Percentiles rank a stretch among this genome's conserved stretches.
Evolutionary conservation across 1,140 invertebrate genomes (phyloP).

Genomic region (Anadara kagoshimensis): DNA sequence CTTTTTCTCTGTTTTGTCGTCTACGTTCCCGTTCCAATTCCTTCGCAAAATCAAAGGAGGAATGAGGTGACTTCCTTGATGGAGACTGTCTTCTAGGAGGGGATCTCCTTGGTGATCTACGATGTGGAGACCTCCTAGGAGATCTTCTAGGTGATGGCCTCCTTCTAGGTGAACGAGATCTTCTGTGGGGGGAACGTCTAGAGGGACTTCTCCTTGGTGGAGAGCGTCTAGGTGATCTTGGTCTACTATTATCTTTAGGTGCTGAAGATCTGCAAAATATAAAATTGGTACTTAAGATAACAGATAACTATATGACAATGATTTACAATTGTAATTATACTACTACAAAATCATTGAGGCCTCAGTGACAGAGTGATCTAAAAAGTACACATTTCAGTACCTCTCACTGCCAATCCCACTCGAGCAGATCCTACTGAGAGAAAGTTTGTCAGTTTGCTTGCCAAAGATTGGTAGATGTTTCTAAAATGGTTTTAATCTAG

Average conservation of each 20-base stretch:
- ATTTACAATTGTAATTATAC: not conserved
- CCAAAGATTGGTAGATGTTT: no score
- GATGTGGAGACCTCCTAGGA: constrained; percentile 21
- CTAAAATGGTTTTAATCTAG: not conserved
- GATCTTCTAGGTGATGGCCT: constrained; percentile 10
- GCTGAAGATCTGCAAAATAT: not conserved
- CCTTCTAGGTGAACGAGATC: constrained; percentile 30
- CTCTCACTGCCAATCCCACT: no score
- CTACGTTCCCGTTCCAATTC: constrained; percentile 64
- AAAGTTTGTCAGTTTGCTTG: no score
- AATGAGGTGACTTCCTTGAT: not conserved
- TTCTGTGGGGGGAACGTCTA: constrained; percentile 6
- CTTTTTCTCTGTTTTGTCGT: constrained; percentile 55
- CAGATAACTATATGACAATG: not conserved
- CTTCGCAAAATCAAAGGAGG: constrained; percentile 55
- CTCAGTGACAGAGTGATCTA: no score
- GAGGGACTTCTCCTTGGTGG: not conserved
- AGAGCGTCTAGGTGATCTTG: not conserved
- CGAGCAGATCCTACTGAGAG: no score
- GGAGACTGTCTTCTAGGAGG: constrained; percentile 25
- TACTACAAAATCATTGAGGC: no score
- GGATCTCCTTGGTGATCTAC: constrained; percentile 19
- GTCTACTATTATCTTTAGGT: not conserved
- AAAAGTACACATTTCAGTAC: no score
- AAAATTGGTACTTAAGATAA: not conserved